A percentile compares a stretch with the other conserved stretches of the same genome.
These are phyloP conservation scores for Hymenochirus boettgeri DNA, from an alignment of 2,113 vertebrate species.

Conservation along the genomic window DNA sequence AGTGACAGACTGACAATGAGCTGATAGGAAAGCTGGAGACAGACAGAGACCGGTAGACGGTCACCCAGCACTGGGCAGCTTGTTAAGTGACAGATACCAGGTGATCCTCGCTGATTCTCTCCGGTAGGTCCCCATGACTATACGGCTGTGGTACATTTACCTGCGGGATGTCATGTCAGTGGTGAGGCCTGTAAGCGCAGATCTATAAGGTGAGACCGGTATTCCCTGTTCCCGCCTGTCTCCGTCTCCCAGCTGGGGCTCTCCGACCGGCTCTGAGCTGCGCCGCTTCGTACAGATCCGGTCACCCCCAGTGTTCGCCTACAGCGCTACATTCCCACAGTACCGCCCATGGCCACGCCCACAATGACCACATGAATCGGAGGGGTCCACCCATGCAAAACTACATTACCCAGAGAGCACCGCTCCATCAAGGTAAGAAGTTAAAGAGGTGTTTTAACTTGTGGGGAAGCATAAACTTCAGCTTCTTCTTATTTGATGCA, in stretches of 20 bases:
- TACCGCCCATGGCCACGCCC: conserved; percentile 21
- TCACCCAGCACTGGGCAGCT: not conserved
- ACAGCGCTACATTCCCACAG: conserved; percentile 2
- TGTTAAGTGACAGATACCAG: too few relatives aligned
- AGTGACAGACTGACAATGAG: not conserved
- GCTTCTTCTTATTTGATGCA: too few relatives aligned
- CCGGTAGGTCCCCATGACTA: too few relatives aligned
- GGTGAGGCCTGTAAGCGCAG: conserved; percentile 23
- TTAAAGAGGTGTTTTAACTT: too few relatives aligned
- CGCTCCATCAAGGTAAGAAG: too few relatives aligned
- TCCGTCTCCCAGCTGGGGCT: not conserved
- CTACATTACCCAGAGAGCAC: too few relatives aligned
- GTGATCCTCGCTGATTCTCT: too few relatives aligned
- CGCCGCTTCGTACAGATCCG: not conserved
- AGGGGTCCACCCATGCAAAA: not conserved
- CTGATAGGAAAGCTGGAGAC: too few relatives aligned
- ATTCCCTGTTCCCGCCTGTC: not conserved
- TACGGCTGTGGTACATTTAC: conserved; percentile 54
- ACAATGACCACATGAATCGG: not conserved
- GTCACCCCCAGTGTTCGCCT: conserved; percentile 29
- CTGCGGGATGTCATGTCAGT: conserved; percentile 82
- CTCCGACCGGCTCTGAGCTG: not conserved
- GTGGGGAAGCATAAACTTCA: too few relatives aligned
- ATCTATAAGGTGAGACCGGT: not conserved
- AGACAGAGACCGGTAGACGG: too few relatives aligned